Conservation (phyloP, 2,113 vertebrate species). For the mouse (Mus musculus) region DNA sequence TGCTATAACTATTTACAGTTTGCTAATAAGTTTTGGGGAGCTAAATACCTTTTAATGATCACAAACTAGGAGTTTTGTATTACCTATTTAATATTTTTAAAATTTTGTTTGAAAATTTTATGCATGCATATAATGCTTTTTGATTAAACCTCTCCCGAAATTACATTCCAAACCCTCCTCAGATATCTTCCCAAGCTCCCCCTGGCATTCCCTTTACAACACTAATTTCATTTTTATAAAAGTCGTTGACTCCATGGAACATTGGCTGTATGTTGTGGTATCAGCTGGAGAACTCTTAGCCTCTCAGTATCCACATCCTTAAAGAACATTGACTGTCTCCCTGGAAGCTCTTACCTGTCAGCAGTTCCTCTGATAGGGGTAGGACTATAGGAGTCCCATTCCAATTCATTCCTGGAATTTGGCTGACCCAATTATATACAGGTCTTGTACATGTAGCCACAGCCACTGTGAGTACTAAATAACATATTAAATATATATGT, state of each 20-base stretch:
- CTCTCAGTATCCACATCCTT: not conserved
- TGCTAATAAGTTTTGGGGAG: not conserved
- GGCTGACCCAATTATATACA: not conserved
- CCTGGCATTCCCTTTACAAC: not conserved
- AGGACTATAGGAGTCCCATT: too few species aligned
- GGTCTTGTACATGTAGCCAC: not conserved
- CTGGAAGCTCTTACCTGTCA: not conserved
- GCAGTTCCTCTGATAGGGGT: not conserved
- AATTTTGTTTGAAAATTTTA: not conserved
- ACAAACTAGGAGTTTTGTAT: not conserved
- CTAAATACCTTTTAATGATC: not conserved
- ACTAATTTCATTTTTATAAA: not conserved
- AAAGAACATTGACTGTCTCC: not conserved
- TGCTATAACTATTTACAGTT: not conserved
- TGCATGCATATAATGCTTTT: not conserved
- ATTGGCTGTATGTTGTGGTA: not conserved
- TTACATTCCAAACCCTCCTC: not conserved
- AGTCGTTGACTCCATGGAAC: too few species aligned
- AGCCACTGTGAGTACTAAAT: not conserved
- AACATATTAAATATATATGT: not conserved
- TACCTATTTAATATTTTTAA: not conserved
- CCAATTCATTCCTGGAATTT: not conserved
- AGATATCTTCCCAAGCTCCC: not conserved
- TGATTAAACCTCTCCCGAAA: not conserved
- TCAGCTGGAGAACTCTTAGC: not conserved